phyloP scores from a whole-genome alignment of 2,888 invertebrate species.

The Tetranychus piercei region DNA sequence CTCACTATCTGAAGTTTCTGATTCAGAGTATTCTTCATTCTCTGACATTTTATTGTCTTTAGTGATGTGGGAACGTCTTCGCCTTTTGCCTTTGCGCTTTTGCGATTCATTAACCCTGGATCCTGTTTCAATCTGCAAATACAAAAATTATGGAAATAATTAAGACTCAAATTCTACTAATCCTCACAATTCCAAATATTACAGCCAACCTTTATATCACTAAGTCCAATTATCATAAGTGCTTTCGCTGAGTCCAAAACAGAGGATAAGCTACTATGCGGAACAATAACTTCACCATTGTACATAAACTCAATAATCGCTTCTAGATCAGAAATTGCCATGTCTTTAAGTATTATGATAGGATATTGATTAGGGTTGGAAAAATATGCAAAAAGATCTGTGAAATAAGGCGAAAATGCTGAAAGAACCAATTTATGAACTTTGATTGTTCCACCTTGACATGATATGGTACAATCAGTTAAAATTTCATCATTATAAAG shows the following conservation, averaged over 20 bases:
- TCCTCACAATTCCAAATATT: not conserved
- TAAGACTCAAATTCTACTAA: not conserved
- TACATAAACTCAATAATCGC: constrained; percentile 17
- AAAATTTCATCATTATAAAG: constrained; percentile 14
- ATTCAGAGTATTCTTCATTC: not conserved
- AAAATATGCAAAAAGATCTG: constrained; percentile 12
- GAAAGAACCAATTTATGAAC: constrained; percentile 19
- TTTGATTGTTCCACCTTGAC: constrained; percentile 15
- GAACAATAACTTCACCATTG: constrained; percentile 16
- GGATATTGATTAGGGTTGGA: constrained; percentile 19
- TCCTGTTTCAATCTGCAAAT: not conserved
- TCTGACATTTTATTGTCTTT: not conserved
- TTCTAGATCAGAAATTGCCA: constrained; percentile 18
- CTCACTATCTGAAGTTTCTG: not conserved
- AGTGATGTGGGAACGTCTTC: not conserved
- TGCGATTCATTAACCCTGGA: not conserved
- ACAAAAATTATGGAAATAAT: not conserved
- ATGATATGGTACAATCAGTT: constrained; percentile 15
- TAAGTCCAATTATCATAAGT: constrained; percentile 9
- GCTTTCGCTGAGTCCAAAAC: constrained; percentile 17
- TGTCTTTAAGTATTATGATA: constrained; percentile 18
- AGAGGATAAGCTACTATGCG: constrained; percentile 4
- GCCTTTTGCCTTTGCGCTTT: not conserved
- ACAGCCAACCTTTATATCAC: constrained; percentile 11
- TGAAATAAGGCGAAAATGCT: constrained; percentile 17